Evolutionary conservation across 2,888 invertebrate species (phyloP).

Genomic region (Dicyrtomina minuta): DNA sequence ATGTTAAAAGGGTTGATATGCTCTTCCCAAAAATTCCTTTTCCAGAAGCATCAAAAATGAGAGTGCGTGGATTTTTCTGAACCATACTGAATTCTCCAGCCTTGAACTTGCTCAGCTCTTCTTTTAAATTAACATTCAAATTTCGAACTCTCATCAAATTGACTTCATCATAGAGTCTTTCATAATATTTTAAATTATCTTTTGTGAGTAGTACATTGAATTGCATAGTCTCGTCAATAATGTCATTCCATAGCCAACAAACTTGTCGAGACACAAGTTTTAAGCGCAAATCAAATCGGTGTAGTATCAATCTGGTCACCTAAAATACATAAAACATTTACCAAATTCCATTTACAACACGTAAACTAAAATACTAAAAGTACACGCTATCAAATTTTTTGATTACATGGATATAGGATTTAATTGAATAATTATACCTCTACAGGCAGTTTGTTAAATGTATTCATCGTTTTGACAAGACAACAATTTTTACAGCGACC

Average conservation of each 20-base stretch:
- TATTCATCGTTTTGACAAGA: too few species aligned
- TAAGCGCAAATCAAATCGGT: not conserved
- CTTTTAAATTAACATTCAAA: constrained; percentile 1
- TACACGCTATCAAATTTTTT: not conserved
- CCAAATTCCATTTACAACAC: not conserved
- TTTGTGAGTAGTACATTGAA: constrained; percentile 7
- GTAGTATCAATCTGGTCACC: constrained; percentile 2
- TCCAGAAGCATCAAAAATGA: constrained; percentile 15
- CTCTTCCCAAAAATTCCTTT: constrained; percentile 10
- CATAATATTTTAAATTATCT: not conserved
- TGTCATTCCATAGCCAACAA: constrained; percentile 13
- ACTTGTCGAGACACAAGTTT: not conserved
- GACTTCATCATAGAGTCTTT: not conserved
- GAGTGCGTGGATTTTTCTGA: not conserved
- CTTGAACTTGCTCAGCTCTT: constrained; percentile 4
- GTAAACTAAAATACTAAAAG: not conserved
- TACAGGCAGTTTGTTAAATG: constrained; percentile 10
- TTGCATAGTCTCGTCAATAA: constrained; percentile 6
- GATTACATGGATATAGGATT: not conserved
- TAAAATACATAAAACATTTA: not conserved
- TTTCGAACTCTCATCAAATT: not conserved
- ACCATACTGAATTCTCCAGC: not conserved
- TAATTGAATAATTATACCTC: not conserved
- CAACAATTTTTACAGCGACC: too few species aligned
- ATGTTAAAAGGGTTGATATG: constrained; percentile 3